Evolutionary conservation across 1,140 invertebrate species (phyloP), one percentile per base, ranked within the genome.

Genomic region (Macrobrachium nipponense): DNA sequence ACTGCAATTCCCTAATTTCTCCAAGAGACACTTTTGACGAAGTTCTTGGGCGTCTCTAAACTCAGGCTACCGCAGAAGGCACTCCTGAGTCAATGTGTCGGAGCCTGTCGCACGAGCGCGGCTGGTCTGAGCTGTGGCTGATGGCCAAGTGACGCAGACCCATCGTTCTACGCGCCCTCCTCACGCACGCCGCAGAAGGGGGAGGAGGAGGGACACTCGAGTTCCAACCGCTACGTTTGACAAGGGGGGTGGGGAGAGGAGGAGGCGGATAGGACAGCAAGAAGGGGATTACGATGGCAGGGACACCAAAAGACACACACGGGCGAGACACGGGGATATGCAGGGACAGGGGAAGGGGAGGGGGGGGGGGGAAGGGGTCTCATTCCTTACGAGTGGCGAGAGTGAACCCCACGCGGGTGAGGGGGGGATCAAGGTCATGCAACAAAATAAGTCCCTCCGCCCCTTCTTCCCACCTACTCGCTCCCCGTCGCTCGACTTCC

Each of bases 91-190:
- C 51, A 43, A 58, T 72, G 51, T 51, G 51, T 51, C 51, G 61
- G 75, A 72, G 82, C 82, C 82, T 85, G 82, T 79, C 82, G 70
- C 76, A 70, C 44, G 14, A 23, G 62, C 58, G 75, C 82, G 82
- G 82, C 82, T 85, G 82, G 82, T 85, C 82, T 85, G n/a, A 64
- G 76, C 82, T 85, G 76, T 23, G 76, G 76, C 82, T 79, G 64
- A 43, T 61, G 82, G 76, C 82, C 82, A 62, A 85, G 76, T 85
- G 82, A 85, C 82, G 82, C 75, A 36, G 36, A n/a, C 27, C 44
- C 20, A 61, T 78, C 64, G 75, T 64, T 85, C 75, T 79, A 79
- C 82, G 75, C 75, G 76, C 82, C 82, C 75, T 77, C 82, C 82
- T 85, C 82, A 85, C 82, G 82, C 75, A 79, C 82, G 82, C 23